A percentile compares a stretch with the other conserved stretches of the same genome.
Evolutionary conservation across 2,797 vertebrate species (phyloP).

Genomic region (Saxicola maurus): DNA sequence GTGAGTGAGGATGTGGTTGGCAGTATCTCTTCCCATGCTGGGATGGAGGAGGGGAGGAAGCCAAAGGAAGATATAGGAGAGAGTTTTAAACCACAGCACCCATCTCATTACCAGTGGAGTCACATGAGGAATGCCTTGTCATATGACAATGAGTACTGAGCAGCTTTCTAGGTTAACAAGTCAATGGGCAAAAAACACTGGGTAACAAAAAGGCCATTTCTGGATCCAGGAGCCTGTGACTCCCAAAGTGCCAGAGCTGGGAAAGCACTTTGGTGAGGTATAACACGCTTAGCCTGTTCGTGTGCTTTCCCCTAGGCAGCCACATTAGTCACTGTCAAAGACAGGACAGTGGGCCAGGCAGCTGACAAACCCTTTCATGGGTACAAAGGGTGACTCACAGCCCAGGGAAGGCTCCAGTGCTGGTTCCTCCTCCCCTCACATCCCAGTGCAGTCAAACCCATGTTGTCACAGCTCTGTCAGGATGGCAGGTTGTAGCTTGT

Average conservation of each 20-base stretch:
- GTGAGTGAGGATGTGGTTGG: neutral
- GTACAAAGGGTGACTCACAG: slow-evolving; percentile 8
- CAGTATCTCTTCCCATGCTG: rapidly evolving
- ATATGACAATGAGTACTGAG: neutral
- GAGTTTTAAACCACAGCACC: neutral
- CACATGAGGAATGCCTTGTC: neutral
- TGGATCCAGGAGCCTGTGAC: neutral
- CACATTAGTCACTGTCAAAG: slow-evolving; percentile 18
- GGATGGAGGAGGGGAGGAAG: neutral
- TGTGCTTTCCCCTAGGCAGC: neutral
- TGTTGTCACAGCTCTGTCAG: neutral
- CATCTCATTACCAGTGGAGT: neutral
- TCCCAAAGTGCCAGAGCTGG: neutral
- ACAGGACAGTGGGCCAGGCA: slow-evolving; percentile 12
- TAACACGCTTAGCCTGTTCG: neutral
- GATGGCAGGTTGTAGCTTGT: neutral
- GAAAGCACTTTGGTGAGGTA: neutral
- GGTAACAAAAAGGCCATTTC: neutral
- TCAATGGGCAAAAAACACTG: neutral
- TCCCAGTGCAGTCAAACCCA: neutral
- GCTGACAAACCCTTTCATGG: slow-evolving; percentile 17
- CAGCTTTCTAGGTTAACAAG: neutral
- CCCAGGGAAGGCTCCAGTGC: neutral
- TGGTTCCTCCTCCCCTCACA: neutral
- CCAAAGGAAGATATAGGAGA: neutral